Conservation (phyloP, 2,113 vertebrate species). For the Mesoclemmys tuberculata region DNA sequence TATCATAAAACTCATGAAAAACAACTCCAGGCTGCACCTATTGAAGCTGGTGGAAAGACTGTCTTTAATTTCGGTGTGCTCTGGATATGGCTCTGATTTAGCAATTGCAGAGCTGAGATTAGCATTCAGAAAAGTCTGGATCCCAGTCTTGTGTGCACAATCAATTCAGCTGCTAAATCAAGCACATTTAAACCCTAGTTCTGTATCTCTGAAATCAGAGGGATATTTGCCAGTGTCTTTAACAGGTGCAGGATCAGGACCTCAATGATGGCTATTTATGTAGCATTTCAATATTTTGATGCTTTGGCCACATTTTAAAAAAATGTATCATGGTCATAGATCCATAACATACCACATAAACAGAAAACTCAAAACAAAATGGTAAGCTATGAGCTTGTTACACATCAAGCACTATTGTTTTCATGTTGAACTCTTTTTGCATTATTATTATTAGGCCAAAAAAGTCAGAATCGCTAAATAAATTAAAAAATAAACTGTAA, state of each 20-base stretch:
- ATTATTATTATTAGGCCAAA: background rate
- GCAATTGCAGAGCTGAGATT: background rate
- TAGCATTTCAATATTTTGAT: background rate
- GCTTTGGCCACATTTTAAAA: background rate
- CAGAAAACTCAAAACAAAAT: background rate
- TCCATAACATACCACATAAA: background rate
- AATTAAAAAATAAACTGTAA: background rate
- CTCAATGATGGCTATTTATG: background rate
- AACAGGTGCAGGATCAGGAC: background rate
- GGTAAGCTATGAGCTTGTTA: background rate
- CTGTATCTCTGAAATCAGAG: background rate
- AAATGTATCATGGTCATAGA: background rate
- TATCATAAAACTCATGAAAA: background rate
- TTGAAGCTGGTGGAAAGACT: background rate
- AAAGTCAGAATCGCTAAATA: background rate
- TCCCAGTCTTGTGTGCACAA: background rate
- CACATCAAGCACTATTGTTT: background rate
- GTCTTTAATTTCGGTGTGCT: background rate
- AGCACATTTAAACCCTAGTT: background rate
- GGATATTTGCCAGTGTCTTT: background rate
- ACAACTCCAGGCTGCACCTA: background rate
- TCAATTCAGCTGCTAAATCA: background rate
- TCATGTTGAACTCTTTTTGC: background rate
- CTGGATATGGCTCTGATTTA: background rate
- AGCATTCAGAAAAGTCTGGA: background rate